These are phyloP conservation scores for Rostratula benghalensis DNA, from an alignment of 2,113 vertebrate species.

Conservation along the genomic window DNA sequence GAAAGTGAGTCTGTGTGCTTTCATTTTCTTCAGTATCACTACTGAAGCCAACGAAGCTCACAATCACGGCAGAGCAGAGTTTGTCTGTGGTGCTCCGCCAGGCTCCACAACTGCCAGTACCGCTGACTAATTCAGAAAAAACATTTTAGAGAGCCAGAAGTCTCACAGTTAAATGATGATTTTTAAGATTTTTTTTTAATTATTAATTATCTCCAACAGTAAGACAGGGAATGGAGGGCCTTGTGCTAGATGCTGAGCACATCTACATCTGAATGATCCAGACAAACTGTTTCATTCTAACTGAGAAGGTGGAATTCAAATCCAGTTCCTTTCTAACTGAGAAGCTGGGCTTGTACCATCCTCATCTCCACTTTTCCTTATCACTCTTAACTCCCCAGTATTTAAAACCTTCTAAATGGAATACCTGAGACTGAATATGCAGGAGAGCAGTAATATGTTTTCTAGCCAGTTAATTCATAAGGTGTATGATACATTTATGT, in stretches of 20 bases:
- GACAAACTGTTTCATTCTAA: background rate
- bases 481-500: rapidly evolving
- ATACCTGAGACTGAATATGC: background rate
- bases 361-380: background rate
- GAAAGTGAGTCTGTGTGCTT: background rate
- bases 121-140: background rate
- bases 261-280: background rate
- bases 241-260: background rate
- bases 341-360: background rate
- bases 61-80: background rate
- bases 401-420: background rate
- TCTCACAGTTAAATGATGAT: background rate
- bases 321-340: background rate
- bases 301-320: background rate
- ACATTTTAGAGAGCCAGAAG: background rate
- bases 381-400: background rate
- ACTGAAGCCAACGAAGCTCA: background rate
- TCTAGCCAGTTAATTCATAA: background rate
- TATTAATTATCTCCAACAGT: no score
- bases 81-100: background rate
- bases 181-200: no score
- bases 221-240: background rate
- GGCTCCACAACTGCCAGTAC: background rate
- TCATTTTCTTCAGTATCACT: background rate
- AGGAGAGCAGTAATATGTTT: background rate